Evolutionary conservation across 2,797 vertebrate genomes (phyloP).

Genomic region (Sebastes minor): DNA sequence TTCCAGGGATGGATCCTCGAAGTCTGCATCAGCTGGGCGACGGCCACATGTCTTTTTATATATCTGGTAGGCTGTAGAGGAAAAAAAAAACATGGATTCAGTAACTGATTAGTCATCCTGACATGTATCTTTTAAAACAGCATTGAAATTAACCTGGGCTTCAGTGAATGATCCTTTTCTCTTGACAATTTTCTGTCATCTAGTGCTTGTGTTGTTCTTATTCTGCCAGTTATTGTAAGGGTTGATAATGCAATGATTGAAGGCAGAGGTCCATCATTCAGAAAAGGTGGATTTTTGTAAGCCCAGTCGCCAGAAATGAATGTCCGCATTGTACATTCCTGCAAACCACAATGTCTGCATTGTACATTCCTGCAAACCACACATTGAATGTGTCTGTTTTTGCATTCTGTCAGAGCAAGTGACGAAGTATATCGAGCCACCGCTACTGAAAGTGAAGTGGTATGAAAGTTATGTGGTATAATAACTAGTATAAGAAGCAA

Average conservation of each 20-base stretch:
- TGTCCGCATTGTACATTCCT: background rate
- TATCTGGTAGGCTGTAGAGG: conserved; percentile 63
- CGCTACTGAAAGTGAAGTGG: background rate
- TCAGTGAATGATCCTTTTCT: background rate
- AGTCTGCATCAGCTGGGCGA: conserved; percentile 13
- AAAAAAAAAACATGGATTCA: background rate
- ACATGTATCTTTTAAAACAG: background rate
- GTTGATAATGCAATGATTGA: background rate
- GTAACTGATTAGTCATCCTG: background rate
- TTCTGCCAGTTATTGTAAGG: background rate
- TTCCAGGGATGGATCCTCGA: conserved; percentile 8
- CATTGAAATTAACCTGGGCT: background rate
- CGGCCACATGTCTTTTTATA: conserved; percentile 9
- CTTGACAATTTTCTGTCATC: background rate
- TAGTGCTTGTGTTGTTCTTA: background rate
- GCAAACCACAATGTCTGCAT: background rate
- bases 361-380: background rate
- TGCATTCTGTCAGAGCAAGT: no score
- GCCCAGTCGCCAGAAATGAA: background rate
- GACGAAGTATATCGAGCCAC: background rate
- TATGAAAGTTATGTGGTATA: background rate
- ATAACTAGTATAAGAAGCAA: background rate
- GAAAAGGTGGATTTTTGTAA: background rate
- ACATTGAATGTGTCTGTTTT: no score
- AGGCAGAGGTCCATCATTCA: background rate